phyloP scores from a whole-genome alignment of 2,113 vertebrate species.

The Hepsetus odoe region DNA sequence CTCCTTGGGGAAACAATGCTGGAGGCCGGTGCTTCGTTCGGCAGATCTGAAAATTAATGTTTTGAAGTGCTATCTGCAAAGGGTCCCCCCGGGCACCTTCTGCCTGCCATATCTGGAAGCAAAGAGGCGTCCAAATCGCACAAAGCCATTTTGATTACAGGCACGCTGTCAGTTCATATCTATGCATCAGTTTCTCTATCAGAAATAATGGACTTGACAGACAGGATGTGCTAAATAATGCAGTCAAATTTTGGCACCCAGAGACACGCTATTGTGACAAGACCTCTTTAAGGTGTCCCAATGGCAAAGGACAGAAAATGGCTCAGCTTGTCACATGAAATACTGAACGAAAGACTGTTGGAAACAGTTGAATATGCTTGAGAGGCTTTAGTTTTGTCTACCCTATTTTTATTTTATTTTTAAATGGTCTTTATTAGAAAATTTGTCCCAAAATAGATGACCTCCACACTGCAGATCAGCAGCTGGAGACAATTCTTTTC shows the following conservation, averaged over 20 bases:
- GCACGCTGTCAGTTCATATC: conserved; percentile 56
- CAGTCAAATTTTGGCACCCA: conserved; percentile 50
- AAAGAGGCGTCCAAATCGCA: conserved; percentile 56
- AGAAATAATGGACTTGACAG: conserved; percentile 51
- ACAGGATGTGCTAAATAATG: conserved; percentile 57
- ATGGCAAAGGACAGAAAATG: conserved; percentile 37
- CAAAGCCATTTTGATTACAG: conserved; percentile 65
- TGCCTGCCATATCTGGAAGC: conserved; percentile 53
- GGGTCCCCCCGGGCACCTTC: conserved; percentile 61
- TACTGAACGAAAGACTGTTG: conserved; percentile 36
- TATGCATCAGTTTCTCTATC: conserved; percentile 50
- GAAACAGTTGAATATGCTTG: not conserved
- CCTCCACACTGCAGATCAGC: not conserved
- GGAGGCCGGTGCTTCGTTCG: conserved; percentile 62
- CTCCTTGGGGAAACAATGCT: conserved; percentile 70
- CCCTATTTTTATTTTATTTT: not conserved
- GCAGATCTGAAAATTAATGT: conserved; percentile 73
- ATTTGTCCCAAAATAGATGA: not conserved
- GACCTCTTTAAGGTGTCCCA: conserved; percentile 47
- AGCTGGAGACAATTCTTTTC: conserved; percentile 20
- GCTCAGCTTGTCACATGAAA: conserved; percentile 39
- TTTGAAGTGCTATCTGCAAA: conserved; percentile 63
- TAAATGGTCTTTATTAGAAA: not conserved
- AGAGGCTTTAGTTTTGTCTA: not conserved
- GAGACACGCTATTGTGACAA: conserved; percentile 55